A percentile compares a stretch with the other conserved stretches of the same genome.
Conservation (phyloP, 1,140 invertebrate genomes). For the Sitobion miscanthi region DNA sequence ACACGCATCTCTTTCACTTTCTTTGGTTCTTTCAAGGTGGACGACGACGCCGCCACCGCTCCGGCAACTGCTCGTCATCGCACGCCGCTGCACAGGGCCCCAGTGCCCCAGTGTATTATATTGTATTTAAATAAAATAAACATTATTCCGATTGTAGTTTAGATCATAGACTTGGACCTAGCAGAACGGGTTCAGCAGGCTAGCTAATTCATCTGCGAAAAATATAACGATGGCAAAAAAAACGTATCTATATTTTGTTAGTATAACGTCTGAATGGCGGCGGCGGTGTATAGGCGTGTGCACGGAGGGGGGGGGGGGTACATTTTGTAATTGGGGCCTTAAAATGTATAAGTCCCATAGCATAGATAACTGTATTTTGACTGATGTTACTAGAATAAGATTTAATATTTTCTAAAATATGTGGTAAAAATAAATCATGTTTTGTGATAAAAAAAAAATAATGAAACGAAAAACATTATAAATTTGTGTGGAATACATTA, state of each 20-base stretch:
- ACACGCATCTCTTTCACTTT: constrained; percentile 13
- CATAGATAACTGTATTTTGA: too few species aligned
- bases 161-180: not conserved
- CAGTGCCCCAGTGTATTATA: not conserved
- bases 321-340: too few species aligned
- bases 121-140: not conserved
- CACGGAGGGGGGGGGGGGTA: too few species aligned
- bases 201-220: not conserved
- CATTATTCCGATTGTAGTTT: not conserved
- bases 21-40: not conserved
- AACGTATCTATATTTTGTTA: not conserved
- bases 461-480: too few species aligned
- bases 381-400: too few species aligned
- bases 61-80: not conserved
- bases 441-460: too few species aligned
- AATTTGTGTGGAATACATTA: too few species aligned
- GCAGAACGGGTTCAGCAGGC: not conserved
- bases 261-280: too few species aligned
- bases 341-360: too few species aligned
- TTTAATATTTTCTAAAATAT: too few species aligned
- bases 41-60: not conserved
- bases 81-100: not conserved
- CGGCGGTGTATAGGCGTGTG: too few species aligned
- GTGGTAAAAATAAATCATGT: too few species aligned
- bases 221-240: not conserved